phyloP scores from a whole-genome alignment of 2,797 vertebrate genomes.

The Dromococcyx pavoninus region DNA sequence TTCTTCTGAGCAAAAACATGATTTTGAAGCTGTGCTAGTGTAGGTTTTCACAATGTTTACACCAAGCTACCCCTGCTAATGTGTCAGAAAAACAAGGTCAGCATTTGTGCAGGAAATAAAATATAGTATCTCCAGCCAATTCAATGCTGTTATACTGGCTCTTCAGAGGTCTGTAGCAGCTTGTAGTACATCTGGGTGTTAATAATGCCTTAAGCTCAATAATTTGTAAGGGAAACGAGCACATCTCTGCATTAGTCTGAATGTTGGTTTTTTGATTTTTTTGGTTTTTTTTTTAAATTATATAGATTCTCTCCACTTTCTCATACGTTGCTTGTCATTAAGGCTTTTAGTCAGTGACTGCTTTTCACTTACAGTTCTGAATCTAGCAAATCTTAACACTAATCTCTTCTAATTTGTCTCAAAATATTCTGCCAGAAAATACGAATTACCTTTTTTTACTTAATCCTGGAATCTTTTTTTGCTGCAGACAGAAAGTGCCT shows the following conservation, averaged over 20 bases:
- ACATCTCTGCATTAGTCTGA: not conserved
- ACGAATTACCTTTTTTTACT: not conserved
- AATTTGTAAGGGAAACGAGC: not conserved
- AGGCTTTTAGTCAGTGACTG: not conserved
- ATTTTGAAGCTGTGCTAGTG: not conserved
- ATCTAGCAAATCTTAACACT: not conserved
- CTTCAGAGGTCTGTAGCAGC: not conserved
- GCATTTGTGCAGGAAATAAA: not conserved
- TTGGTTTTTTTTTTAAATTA: not conserved
- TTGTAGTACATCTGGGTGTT: not conserved
- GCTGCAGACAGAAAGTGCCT: slow-evolving; percentile 94
- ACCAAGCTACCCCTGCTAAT: not conserved
- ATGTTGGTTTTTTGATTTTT: not conserved
- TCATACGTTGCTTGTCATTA: not conserved
- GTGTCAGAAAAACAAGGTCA: not conserved
- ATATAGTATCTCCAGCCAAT: not conserved
- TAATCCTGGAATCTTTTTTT: slow-evolving; percentile 7
- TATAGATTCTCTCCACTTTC: not conserved
- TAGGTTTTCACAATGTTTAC: not conserved
- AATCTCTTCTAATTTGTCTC: not conserved
- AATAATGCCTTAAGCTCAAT: not conserved
- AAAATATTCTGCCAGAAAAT: not conserved
- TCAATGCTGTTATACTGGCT: not conserved
- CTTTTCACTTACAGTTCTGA: not conserved
- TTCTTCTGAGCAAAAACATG: not conserved